Conservation (phyloP, 2,113 vertebrate genomes). For the Arenaria interpres region DNA sequence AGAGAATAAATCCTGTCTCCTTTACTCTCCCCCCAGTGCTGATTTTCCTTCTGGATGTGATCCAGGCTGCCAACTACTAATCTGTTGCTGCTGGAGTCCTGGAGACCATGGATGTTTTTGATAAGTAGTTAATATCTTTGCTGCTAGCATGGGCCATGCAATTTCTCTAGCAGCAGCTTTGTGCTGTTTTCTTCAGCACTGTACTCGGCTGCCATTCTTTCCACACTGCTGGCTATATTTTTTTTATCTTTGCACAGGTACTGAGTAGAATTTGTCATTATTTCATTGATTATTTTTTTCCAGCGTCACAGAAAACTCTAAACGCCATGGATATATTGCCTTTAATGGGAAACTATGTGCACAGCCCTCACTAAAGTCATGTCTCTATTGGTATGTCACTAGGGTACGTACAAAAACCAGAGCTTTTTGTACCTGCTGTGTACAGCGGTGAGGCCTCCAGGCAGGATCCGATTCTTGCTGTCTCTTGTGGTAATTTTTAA, state of each 20-base stretch:
- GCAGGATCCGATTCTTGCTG: not conserved
- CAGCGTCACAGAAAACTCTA: not conserved
- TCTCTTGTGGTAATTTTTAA: not conserved
- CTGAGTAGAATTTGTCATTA: not conserved
- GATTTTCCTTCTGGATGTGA: not conserved
- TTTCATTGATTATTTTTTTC: not conserved
- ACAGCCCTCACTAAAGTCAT: not conserved
- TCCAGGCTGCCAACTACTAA: not conserved
- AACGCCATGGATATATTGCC: not conserved
- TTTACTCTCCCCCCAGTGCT: accelerated
- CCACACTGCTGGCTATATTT: not conserved
- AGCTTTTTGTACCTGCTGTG: not conserved
- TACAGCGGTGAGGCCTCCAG: accelerated
- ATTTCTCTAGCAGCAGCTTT: not conserved
- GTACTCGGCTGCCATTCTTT: not conserved
- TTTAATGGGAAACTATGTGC: not conserved
- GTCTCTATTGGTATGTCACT: not conserved
- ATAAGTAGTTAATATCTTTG: not conserved
- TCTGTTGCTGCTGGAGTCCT: not conserved
- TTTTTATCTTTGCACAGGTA: not conserved
- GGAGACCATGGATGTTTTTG: not conserved
- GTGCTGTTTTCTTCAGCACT: not conserved
- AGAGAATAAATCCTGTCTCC: not conserved
- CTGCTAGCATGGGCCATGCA: not conserved
- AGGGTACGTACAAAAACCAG: not conserved